Conservation (phyloP, 2,113 vertebrate genomes). For the Ciconia maguari region DNA sequence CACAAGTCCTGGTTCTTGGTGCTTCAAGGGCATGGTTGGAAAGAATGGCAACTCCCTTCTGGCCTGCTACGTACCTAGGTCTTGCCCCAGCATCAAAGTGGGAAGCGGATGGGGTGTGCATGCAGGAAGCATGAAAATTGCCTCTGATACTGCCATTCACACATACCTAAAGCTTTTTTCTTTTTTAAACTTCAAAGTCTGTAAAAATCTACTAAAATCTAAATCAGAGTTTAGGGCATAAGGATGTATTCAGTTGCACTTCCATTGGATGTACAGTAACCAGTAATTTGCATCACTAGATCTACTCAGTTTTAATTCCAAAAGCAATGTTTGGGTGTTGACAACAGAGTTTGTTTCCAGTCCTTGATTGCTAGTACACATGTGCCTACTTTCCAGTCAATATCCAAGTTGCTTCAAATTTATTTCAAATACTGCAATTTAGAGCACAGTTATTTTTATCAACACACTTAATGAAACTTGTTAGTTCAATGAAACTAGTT, state of each 20-base stretch:
- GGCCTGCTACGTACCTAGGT: rapidly evolving
- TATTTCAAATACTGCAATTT: neutral
- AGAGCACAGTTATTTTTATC: neutral
- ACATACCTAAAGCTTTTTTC: neutral
- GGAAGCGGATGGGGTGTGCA: neutral
- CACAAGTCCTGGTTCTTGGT: neutral
- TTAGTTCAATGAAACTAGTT: neutral
- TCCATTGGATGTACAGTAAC: neutral
- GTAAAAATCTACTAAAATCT: neutral
- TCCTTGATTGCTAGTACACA: neutral
- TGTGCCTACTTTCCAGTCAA: neutral
- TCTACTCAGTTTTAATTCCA: neutral
- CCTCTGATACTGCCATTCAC: neutral
- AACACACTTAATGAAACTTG: neutral
- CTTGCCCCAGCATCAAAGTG: neutral
- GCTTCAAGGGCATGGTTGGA: neutral
- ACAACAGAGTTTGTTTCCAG: neutral
- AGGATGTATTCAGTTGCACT: neutral
- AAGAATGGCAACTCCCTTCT: neutral
- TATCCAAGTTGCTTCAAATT: neutral
- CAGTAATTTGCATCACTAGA: neutral
- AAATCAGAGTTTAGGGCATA: neutral
- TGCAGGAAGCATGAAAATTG: neutral
- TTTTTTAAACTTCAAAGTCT: neutral
- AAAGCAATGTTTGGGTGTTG: neutral